These are phyloP conservation scores for Sitobion miscanthi DNA, from an alignment of 1,140 invertebrate genomes.

Conservation along the genomic window DNA sequence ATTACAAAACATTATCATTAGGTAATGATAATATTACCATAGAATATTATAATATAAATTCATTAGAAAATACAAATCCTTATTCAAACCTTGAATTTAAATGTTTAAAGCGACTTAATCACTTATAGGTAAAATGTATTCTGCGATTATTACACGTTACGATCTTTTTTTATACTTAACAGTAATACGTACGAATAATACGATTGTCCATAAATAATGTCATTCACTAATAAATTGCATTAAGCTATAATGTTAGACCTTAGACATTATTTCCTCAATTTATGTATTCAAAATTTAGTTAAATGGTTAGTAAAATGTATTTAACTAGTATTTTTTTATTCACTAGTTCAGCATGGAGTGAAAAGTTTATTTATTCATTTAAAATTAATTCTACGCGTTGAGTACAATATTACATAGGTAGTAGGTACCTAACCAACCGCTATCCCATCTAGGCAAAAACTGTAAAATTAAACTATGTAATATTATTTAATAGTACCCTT, in stretches of 20 bases:
- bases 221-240: neutral
- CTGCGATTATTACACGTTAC: neutral
- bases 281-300: neutral
- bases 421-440: neutral
- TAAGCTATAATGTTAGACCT: neutral
- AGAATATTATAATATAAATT: slow-evolving; percentile 13
- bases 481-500: neutral
- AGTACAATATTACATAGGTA: no score
- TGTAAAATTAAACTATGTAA: neutral
- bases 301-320: neutral
- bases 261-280: neutral
- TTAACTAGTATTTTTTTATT: neutral
- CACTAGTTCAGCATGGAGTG: neutral
- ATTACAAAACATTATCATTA: neutral
- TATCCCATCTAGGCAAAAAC: neutral
- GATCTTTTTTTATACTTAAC: neutral
- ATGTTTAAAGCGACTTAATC: neutral
- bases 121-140: neutral
- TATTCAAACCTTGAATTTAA: slow-evolving; percentile 11
- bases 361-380: neutral
- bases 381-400: no score
- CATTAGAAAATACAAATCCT: neutral
- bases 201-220: neutral
- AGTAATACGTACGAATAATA: neutral
- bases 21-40: neutral